Conservation (phyloP, 2,113 vertebrate genomes). For the Pteruthius melanotis region DNA sequence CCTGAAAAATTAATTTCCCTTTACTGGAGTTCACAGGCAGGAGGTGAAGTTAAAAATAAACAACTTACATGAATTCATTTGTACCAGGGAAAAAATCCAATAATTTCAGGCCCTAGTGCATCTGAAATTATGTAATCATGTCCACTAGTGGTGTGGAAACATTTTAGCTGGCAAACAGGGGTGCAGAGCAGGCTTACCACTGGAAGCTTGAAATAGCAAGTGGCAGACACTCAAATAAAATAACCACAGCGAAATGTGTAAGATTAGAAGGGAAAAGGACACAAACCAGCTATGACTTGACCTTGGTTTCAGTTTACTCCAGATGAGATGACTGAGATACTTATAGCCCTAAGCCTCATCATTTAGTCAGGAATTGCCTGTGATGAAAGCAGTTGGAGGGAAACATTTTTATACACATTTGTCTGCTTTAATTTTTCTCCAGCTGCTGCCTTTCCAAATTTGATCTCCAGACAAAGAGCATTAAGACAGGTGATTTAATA, state of each 20-base stretch:
- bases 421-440: conserved; percentile 27
- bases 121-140: conserved; percentile 32
- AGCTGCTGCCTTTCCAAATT: conserved; percentile 48
- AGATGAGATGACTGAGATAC: conserved; percentile 31
- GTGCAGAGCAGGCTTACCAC: not conserved
- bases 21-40: not conserved
- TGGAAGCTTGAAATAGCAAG: conserved; percentile 33
- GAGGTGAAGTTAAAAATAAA: conserved; percentile 27
- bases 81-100: not conserved
- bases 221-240: conserved; percentile 47
- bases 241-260: conserved; percentile 5
- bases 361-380: conserved; percentile 32
- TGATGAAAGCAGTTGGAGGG: conserved; percentile 33
- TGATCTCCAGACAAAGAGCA: conserved; percentile 9
- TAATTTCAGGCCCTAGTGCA: not conserved
- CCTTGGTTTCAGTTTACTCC: conserved; percentile 48
- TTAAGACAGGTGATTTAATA: conserved; percentile 16
- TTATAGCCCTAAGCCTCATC: conserved; percentile 45
- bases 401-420: conserved; percentile 21
- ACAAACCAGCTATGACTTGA: conserved; percentile 37
- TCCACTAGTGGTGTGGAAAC: not conserved
- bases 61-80: not conserved
- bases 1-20: conserved; percentile 2
- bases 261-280: conserved; percentile 39
- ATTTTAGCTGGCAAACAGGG: not conserved